phyloP scores from a whole-genome alignment of 2,888 invertebrate genomes.

The Hypselothyrea guttata region DNA sequence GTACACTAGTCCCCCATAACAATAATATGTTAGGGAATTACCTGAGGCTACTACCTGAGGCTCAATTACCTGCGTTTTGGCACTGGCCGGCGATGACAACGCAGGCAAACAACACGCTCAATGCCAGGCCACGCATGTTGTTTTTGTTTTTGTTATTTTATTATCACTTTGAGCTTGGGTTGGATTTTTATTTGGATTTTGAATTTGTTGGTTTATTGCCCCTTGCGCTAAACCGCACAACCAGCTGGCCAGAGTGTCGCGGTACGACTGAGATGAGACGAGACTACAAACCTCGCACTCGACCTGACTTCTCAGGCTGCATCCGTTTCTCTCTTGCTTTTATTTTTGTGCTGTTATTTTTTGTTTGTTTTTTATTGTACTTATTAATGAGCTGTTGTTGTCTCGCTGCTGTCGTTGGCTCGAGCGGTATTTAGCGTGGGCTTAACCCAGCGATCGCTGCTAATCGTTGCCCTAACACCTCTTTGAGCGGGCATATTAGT shows the following conservation, averaged over 20 bases:
- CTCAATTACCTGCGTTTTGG: constrained; percentile 71
- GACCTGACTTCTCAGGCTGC: not conserved
- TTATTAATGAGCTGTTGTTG: constrained; percentile 62
- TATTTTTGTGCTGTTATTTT: constrained; percentile 11
- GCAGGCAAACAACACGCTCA: constrained; percentile 56
- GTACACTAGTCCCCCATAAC: no score
- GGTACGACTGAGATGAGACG: constrained; percentile 57
- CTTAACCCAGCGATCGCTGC: constrained; percentile 25
- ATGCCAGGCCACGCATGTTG: constrained; percentile 71
- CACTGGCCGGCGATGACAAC: constrained; percentile 63
- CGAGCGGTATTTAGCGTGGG: constrained; percentile 33
- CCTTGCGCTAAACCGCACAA: constrained; percentile 37
- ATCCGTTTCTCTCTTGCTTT: constrained; percentile 25
- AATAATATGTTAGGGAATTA: no score
- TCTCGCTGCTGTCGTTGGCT: constrained; percentile 30
- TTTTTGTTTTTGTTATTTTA: constrained; percentile 34
- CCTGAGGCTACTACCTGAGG: not conserved
- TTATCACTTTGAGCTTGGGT: constrained; percentile 46
- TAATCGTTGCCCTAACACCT: constrained; percentile 29
- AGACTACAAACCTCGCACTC: not conserved
- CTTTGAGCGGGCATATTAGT: constrained; percentile 1
- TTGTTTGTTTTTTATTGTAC: constrained; percentile 31
- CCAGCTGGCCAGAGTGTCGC: constrained; percentile 61
- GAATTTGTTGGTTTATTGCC: not conserved
- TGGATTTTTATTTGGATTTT: constrained; percentile 7